phyloP scores from a whole-genome alignment of 2,888 invertebrate species.

The Torymus auratus region DNA sequence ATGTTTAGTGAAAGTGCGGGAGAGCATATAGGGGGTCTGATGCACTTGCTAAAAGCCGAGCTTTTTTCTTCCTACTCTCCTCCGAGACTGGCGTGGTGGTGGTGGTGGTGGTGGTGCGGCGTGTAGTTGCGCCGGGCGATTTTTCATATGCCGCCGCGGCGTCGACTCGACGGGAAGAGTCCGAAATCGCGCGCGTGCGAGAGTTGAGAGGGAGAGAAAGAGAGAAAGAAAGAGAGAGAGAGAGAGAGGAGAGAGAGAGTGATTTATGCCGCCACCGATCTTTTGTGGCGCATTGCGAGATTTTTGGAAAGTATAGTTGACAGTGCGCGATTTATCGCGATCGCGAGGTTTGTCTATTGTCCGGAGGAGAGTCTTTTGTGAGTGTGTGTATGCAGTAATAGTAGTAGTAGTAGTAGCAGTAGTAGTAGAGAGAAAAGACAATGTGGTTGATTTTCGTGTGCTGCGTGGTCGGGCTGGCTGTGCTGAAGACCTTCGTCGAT shows the following conservation, averaged over 20 bases:
- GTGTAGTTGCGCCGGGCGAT: background rate
- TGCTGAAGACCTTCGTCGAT: conserved; percentile 61
- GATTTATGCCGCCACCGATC: too few relatives aligned
- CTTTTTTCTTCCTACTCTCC: background rate
- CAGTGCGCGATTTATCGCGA: background rate
- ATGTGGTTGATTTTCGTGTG: conserved; percentile 67
- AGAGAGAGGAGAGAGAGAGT: too few relatives aligned
- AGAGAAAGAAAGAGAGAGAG: too few relatives aligned
- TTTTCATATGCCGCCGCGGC: conserved; percentile 8
- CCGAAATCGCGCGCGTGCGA: background rate
- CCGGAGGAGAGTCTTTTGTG: too few relatives aligned
- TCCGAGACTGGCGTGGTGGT: background rate
- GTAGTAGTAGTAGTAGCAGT: too few relatives aligned
- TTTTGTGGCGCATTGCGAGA: background rate
- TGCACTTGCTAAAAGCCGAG: background rate
- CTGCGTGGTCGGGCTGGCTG: conserved; percentile 55
- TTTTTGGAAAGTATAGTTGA: conserved; percentile 7
- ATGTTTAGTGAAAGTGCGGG: conserved; percentile 44
- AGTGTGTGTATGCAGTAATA: too few relatives aligned
- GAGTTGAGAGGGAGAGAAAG: too few relatives aligned
- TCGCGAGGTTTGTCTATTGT: background rate
- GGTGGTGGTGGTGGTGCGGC: too few relatives aligned
- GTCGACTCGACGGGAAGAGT: conserved; percentile 2
- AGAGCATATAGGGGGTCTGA: background rate
- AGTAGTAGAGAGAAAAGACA: background rate